These are phyloP conservation scores for Hydrochoerus hydrochaeris DNA, from an alignment of 2,113 vertebrate species.

Conservation along the genomic window DNA sequence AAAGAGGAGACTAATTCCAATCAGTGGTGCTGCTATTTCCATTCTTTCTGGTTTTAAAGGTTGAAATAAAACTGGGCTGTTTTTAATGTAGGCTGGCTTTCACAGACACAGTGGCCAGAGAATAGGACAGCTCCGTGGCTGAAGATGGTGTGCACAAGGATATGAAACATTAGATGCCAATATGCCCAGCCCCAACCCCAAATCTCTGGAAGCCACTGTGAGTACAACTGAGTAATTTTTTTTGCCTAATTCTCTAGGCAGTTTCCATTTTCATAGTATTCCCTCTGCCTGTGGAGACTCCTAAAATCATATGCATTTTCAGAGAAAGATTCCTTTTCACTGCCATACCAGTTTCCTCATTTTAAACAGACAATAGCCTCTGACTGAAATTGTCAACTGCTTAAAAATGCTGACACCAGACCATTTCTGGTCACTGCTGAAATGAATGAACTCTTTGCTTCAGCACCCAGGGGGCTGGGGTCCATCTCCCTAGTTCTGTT, in stretches of 20 bases:
- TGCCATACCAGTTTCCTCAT: not conserved
- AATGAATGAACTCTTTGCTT: not conserved
- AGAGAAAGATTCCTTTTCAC: not conserved
- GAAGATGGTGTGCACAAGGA: slow-evolving; percentile 75
- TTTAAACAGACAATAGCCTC: not conserved
- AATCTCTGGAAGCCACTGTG: not conserved
- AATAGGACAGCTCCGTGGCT: slow-evolving; percentile 87
- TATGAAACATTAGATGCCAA: not conserved
- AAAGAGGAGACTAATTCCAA: not conserved
- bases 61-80: not conserved
- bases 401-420: not conserved
- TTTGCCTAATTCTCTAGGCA: not conserved
- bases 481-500: no score
- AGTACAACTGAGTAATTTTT: not conserved
- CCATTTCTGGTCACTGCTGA: not conserved
- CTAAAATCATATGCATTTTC: slow-evolving; percentile 3
- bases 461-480: no score
- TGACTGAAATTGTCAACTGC: not conserved
- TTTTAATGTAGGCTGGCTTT: not conserved
- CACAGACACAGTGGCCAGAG: not conserved
- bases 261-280: not conserved
- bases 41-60: no score
- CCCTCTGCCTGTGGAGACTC: not conserved
- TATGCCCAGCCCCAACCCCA: fast-evolving
- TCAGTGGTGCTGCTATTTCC: not conserved